Base-by-base conservation (phyloP, 2,888 invertebrate genomes). In the Beris chalybata region DNA sequence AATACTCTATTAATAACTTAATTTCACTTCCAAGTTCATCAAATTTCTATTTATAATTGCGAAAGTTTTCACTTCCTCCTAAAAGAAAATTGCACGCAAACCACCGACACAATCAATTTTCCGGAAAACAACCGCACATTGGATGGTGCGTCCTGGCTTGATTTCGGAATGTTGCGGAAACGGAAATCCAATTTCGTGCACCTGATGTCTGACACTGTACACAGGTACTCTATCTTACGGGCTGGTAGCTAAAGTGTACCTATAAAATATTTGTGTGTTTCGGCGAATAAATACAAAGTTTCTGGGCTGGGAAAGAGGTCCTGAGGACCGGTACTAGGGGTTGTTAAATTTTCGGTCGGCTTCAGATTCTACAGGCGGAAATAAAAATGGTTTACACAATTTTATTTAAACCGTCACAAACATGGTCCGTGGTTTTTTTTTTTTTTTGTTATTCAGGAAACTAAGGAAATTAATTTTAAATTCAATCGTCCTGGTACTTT, bases 391-490 rank as follows among this genome's bases (percentile, higher is more conserved):
- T 48, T 48, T 15, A 22, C 15, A 15, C 13, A 48, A 48, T 15
- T 7, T 22, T 45, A 12, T 12, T n/a, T n/a, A 45, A 38, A 38
- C 38, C 7, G 7, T 9, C 38, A 38, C 38, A 48, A 48, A 22
- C 48, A 13, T 15, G 48, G 15, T 48, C 13, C 45, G 45, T 13
- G 9, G 15, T 48, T 13, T 13, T 13, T 15, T 6, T 48, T n/a
- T 38, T 38, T 38, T 38, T 38, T 4, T 45, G 45, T 12, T n/a
- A 12, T 12, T 48, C 6, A 22, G 48, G 13, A 12, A 48, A 13
- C 22, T 22, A 22, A 22, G 22, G 53, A 53, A 53, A 53, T 53
- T 53, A 53, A 53, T 53, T 53, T 53, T 53, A 53, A 53, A 53
- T 53, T 53, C 53, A 53, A 53, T 53, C 29, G 53, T 53, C 22